Percentiles rank a stretch among this genome's conserved stretches.
phyloP scores from a whole-genome alignment of 2,888 invertebrate species.

The Linyphia triangularis region DNA sequence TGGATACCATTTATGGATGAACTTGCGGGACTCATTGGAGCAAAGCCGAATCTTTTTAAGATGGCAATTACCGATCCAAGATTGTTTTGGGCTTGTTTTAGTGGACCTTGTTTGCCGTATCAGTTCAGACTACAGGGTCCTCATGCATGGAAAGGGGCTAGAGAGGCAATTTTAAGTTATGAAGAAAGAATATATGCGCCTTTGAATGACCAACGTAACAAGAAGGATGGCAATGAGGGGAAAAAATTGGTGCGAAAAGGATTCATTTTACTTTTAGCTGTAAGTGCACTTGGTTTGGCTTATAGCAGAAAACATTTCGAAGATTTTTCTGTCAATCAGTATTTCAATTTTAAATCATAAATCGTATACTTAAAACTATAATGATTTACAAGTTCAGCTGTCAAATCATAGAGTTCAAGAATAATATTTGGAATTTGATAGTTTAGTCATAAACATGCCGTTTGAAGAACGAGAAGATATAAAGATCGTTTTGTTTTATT shows the following conservation, averaged over 20 bases:
- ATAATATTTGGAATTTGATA: too few species aligned
- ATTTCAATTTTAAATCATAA: not conserved
- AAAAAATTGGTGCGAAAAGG: not conserved
- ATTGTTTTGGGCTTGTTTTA: conserved; percentile 77
- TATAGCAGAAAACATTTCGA: conserved; percentile 3
- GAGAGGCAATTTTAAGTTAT: conserved; percentile 79
- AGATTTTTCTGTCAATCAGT: not conserved
- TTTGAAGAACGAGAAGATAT: too few species aligned
- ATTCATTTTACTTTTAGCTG: not conserved
- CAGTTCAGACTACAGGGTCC: conserved; percentile 80
- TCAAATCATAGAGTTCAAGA: too few species aligned
- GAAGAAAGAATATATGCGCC: conserved; percentile 73
- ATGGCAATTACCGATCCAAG: conserved; percentile 77
- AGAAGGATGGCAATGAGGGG: not conserved
- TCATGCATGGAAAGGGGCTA: conserved; percentile 80
- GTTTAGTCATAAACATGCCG: too few species aligned
- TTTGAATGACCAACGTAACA: conserved; percentile 22
- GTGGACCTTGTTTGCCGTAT: conserved; percentile 79
- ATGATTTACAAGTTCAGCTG: too few species aligned
- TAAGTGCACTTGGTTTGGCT: conserved; percentile 11
- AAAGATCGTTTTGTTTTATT: too few species aligned
- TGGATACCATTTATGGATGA: conserved; percentile 80
- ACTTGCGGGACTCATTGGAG: conserved; percentile 80
- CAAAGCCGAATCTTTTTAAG: conserved; percentile 79
- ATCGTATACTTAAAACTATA: too few species aligned